Percentiles rank a stretch among this genome's conserved stretches.
These are phyloP conservation scores for Puntigrus tetrazona DNA, from an alignment of 2,113 vertebrate species.

Conservation along the genomic window DNA sequence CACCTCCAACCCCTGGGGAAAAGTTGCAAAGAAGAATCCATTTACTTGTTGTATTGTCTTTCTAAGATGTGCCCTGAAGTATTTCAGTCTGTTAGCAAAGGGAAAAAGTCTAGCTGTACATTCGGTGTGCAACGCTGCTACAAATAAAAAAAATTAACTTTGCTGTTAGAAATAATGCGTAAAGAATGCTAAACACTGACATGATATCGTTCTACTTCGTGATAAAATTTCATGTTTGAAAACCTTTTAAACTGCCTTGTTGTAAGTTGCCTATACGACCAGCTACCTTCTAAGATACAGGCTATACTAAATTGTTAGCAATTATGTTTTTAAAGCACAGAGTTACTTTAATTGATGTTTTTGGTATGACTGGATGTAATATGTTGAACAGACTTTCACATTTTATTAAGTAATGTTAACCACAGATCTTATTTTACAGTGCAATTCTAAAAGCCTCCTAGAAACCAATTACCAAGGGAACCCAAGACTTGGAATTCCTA, in stretches of 20 bases:
- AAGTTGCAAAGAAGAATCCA: conserved; percentile 12
- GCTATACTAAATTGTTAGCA: neutral
- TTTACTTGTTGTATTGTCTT: neutral
- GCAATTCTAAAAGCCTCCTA: neutral
- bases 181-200: neutral
- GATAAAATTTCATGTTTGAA: neutral
- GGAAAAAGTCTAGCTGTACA: neutral
- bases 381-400: neutral
- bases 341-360: neutral
- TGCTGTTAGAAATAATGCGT: neutral
- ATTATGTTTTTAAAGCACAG: neutral
- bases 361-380: neutral
- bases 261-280: neutral
- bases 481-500: neutral
- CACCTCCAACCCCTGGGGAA: neutral
- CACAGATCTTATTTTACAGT: neutral
- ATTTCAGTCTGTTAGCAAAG: neutral
- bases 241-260: neutral
- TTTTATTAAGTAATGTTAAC: neutral
- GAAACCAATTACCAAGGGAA: neutral
- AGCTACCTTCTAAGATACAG: neutral
- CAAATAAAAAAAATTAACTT: neutral
- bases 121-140: neutral
- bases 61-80: neutral
- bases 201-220: neutral